Evolutionary conservation across 1,140 invertebrate species (phyloP).

Genomic region (Bombyx mandarina): DNA sequence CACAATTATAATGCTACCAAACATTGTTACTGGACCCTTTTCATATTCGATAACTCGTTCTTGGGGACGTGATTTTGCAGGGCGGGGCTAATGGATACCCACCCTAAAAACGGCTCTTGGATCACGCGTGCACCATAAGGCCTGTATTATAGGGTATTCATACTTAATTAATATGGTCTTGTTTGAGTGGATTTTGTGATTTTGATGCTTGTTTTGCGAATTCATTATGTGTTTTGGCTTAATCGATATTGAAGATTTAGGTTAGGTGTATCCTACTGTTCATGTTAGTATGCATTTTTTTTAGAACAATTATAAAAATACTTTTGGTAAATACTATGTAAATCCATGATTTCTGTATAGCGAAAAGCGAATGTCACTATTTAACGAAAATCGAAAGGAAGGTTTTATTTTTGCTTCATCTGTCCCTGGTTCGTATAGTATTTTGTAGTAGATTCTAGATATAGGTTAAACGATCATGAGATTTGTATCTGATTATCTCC

Average conservation of each 20-base stretch:
- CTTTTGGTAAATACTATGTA: too few relatives aligned
- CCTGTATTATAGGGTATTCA: slow-evolving; percentile 61
- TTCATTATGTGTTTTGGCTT: background rate
- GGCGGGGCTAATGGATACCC: slow-evolving; percentile 42
- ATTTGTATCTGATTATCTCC: too few relatives aligned
- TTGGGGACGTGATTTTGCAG: slow-evolving; percentile 21
- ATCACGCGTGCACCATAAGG: slow-evolving; percentile 57
- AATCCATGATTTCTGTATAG: too few relatives aligned
- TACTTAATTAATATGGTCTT: slow-evolving; percentile 59
- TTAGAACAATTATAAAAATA: too few relatives aligned
- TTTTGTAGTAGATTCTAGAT: too few relatives aligned
- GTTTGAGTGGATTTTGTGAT: slow-evolving; percentile 10
- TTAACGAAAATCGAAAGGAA: too few relatives aligned
- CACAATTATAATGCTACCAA: slow-evolving; percentile 52
- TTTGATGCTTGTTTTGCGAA: slow-evolving; percentile 3
- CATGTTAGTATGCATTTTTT: too few relatives aligned
- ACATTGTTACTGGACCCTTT: slow-evolving; percentile 41
- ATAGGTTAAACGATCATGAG: too few relatives aligned
- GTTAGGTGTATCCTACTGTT: too few relatives aligned
- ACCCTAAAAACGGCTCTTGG: slow-evolving; percentile 33
- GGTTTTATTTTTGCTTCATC: too few relatives aligned
- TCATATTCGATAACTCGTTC: slow-evolving; percentile 60
- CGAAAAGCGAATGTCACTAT: too few relatives aligned
- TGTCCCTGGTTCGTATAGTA: too few relatives aligned
- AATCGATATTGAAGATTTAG: background rate